These are phyloP conservation scores for Empidonax alnorum DNA, from an alignment of 2,113 vertebrate species.

Conservation along the genomic window DNA sequence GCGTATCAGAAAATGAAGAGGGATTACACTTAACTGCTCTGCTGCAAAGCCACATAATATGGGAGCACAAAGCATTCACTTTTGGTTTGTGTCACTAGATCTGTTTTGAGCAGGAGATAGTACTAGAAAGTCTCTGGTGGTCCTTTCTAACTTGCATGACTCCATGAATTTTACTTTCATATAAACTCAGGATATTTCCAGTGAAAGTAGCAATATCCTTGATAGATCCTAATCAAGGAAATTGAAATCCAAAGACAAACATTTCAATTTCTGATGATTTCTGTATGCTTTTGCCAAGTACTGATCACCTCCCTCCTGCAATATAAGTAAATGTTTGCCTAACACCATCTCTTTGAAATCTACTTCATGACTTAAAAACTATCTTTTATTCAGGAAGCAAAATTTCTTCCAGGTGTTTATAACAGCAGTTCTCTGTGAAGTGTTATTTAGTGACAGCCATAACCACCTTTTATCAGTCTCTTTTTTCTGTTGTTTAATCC, in stretches of 20 bases:
- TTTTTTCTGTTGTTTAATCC: neutral
- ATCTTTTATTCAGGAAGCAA: neutral
- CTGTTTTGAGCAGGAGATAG: neutral
- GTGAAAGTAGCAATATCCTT: slow-evolving; percentile 4
- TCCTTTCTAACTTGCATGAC: neutral
- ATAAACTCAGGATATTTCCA: neutral
- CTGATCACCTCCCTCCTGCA: neutral
- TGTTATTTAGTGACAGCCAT: neutral
- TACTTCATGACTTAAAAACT: neutral
- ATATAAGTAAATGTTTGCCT: neutral
- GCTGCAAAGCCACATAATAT: neutral
- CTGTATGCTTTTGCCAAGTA: slow-evolving; percentile 3
- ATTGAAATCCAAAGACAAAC: slow-evolving; percentile 4
- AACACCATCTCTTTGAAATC: neutral
- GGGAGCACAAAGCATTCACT: neutral
- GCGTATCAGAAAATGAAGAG: neutral
- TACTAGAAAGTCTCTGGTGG: neutral
- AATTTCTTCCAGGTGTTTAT: neutral
- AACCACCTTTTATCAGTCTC: neutral
- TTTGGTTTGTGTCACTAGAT: neutral
- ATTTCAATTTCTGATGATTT: slow-evolving; percentile 10
- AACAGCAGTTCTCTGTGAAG: neutral
- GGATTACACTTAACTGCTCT: neutral
- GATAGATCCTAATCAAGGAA: slow-evolving; percentile 13
- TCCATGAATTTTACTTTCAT: neutral